phyloP scores from a whole-genome alignment of 2,113 vertebrate genomes.

The Halichoerus grypus region DNA sequence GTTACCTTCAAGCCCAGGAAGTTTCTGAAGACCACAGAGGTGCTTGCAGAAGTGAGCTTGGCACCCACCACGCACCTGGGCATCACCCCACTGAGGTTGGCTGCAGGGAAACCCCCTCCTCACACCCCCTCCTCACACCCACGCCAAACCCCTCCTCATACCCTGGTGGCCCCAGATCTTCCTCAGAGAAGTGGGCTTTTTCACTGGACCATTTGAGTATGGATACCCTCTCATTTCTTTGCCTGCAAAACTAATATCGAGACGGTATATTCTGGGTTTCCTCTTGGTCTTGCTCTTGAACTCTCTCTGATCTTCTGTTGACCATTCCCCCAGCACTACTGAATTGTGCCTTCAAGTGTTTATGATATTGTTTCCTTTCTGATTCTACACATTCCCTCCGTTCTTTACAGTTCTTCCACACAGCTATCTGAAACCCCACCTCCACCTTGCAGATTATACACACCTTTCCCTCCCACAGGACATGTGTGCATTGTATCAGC shows the following conservation, averaged over 20 bases:
- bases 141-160: rapidly evolving
- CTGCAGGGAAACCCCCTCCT: neutral
- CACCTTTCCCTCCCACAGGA: neutral
- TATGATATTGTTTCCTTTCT: neutral
- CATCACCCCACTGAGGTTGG: neutral
- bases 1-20: neutral
- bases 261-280: neutral
- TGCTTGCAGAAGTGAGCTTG: too few relatives aligned
- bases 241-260: neutral
- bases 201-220: neutral
- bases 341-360: neutral
- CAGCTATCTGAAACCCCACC: neutral
- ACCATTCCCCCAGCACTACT: neutral
- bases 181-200: neutral
- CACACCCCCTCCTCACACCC: rapidly evolving
- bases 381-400: neutral
- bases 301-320: neutral
- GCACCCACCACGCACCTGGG: neutral
- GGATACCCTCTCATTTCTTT: neutral
- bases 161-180: too few relatives aligned
- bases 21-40: neutral
- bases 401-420: neutral
- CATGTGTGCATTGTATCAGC: too few relatives aligned
- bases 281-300: neutral
- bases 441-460: neutral